A percentile compares a stretch with the other conserved stretches of the same genome.
phyloP scores from a whole-genome alignment of 2,113 vertebrate genomes.

The Elaphurus davidianus region DNA sequence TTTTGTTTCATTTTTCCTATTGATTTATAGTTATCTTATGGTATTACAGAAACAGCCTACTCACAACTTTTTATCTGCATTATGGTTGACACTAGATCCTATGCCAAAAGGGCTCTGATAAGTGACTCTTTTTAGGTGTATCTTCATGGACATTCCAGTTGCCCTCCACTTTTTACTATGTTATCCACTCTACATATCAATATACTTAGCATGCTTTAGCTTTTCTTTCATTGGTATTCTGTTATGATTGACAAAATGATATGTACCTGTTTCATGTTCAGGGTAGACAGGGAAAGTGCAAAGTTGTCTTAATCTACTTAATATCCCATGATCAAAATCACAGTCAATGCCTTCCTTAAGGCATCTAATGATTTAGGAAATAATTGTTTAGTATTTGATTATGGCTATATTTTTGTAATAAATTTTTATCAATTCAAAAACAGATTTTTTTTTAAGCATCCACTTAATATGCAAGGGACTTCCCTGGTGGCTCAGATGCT shows the following conservation, averaged over 20 bases:
- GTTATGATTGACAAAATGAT: background rate
- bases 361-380: background rate
- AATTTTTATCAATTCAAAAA: background rate
- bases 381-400: background rate
- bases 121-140: background rate
- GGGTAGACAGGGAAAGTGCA: background rate
- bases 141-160: background rate
- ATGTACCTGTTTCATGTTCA: background rate
- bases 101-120: background rate
- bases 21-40: background rate
- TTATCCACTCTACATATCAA: background rate
- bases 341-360: background rate
- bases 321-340: background rate
- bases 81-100: background rate
- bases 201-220: background rate
- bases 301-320: background rate
- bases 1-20: background rate
- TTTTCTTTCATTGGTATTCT: background rate
- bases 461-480: background rate
- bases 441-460: background rate
- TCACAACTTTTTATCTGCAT: background rate
- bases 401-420: background rate
- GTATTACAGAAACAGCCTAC: background rate
- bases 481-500: background rate
- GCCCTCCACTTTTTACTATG: background rate